Evolutionary conservation across 2,888 invertebrate genomes (phyloP), one percentile per base, ranked within the genome.

Genomic region (Deilephila porcellus): DNA sequence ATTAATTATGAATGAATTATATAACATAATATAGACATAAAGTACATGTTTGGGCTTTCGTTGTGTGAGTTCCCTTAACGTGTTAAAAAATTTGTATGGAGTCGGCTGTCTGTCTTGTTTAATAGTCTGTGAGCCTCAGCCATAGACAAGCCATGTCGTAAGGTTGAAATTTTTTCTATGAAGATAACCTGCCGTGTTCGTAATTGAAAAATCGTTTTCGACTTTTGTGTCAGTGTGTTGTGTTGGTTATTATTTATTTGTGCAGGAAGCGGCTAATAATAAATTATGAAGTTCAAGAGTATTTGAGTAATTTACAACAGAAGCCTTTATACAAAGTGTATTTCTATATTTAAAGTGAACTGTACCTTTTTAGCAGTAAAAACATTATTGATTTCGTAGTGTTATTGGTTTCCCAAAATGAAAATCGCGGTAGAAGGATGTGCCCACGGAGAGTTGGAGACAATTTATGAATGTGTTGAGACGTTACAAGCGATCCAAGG

Each of bases 381-480:
- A 3, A n/a, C 6, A n/a, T 19, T 17, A n/a, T n/a, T 56, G 19
- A n/a, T 5, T n/a, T 19, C 56, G 4, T n/a, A 56, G n/a, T 25
- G 25, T 71, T 71, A 20, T 60, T 71, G 59, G 17, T 56, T 29
- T 73, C 70, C n/a, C 72, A 95, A 85, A 84, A 98, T 99, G 98
- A 98, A 97, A 93, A 97, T 99, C 75, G 99, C 99, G 0, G 95
- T 99, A 0, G 99, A 99, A 95, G 99, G 99, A 73, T 99, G 99
- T 93, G 98, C 99, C 83, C 99, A 99, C 91, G 99, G 99, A 3
- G 99, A 99, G 90, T 94, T 99, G 76, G 99, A 99, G 84, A 97
- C 96, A 86, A 99, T 99, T 81, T 99, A 99, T 88, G 97, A 98
- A 76, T 96, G 98, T 1, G 95, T 99, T 73, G 93, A 96, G 80